These are phyloP conservation scores for Phataginus tetradactyla DNA, from an alignment of 2,797 vertebrate genomes.

Conservation along the genomic window DNA sequence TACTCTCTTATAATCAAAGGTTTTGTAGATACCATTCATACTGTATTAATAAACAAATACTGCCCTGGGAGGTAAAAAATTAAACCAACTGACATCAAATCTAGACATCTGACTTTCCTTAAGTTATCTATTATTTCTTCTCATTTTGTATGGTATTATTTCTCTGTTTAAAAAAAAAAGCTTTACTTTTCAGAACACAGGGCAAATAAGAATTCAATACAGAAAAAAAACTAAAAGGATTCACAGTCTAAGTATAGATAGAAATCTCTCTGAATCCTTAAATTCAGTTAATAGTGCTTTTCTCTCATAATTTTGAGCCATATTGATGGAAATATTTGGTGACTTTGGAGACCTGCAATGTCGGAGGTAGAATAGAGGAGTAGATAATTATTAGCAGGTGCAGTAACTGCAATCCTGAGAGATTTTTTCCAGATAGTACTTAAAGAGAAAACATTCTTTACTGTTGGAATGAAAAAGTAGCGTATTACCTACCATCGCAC, in stretches of 20 bases:
- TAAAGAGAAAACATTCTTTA: conserved; percentile 26
- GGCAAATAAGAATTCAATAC: not conserved
- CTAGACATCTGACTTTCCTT: not conserved
- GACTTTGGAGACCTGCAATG: not conserved
- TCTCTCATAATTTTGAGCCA: not conserved
- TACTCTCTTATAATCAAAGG: not conserved
- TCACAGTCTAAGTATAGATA: not conserved
- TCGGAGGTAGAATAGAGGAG: not conserved
- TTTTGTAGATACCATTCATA: not conserved
- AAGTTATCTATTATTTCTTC: not conserved
- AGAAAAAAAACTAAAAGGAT: not conserved
- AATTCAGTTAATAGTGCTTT: not conserved
- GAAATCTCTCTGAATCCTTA: not conserved
- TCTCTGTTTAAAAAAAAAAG: conserved; percentile 15
- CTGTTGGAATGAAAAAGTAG: not conserved
- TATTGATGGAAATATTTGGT: not conserved
- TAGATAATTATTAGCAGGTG: not conserved
- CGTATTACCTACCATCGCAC: not conserved
- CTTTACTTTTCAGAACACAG: conserved; percentile 5
- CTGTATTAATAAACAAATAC: not conserved
- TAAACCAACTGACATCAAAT: not conserved
- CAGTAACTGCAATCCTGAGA: not conserved
- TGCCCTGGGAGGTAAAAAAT: not conserved
- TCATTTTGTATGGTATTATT: not conserved
- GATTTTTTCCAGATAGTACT: not conserved